Evolutionary conservation across 2,797 vertebrate species (phyloP).

Genomic region (Cossypha caffra): DNA sequence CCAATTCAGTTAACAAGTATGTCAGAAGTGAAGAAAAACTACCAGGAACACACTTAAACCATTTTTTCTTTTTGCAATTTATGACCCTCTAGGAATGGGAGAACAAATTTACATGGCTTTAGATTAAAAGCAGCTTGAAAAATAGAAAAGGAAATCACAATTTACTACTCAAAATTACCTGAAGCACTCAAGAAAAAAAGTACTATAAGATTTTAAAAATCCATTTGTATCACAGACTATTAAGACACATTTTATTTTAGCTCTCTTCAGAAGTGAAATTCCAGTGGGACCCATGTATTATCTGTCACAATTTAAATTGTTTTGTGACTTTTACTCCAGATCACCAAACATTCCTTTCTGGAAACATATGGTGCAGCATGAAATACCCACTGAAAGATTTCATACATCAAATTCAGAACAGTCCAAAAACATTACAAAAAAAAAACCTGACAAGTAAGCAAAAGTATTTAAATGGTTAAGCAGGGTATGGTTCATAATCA

Average conservation of each 20-base stretch:
- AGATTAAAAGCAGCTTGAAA: not conserved
- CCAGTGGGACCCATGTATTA: not conserved
- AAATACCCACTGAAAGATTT: not conserved
- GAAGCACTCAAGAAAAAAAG: not conserved
- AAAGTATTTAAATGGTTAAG: not conserved
- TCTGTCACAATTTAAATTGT: not conserved
- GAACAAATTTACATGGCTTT: not conserved
- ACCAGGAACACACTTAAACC: not conserved
- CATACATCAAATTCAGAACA: not conserved
- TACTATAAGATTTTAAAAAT: not conserved
- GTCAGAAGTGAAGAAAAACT: not conserved
- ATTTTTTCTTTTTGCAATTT: not conserved
- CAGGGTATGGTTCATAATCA: not conserved
- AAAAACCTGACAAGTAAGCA: not conserved
- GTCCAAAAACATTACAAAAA: not conserved
- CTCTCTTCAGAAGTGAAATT: not conserved
- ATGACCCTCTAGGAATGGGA: not conserved
- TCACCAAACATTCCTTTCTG: not conserved
- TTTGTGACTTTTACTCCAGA: not conserved
- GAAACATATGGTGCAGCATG: not conserved
- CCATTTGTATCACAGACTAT: not conserved
- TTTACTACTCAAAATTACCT: not conserved
- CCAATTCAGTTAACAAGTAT: not conserved
- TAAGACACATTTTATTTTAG: not conserved
- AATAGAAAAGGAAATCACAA: not conserved